These are phyloP conservation scores for Mystacides longicornis DNA, from an alignment of 2,888 invertebrate genomes.

Conservation along the genomic window DNA sequence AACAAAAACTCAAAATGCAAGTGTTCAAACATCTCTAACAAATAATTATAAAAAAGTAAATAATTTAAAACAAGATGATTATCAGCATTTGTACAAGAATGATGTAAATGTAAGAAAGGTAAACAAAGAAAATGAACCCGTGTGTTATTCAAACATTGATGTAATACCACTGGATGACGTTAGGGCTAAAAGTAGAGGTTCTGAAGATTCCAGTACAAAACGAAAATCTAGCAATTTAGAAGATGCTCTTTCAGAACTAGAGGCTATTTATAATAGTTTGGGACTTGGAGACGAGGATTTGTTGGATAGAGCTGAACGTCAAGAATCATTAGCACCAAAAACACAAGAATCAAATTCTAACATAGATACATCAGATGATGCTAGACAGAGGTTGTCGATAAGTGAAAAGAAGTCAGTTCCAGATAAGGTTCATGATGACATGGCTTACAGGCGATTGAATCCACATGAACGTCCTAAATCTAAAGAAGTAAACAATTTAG, in stretches of 20 bases:
- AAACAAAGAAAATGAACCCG: constrained; percentile 22
- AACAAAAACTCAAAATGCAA: constrained; percentile 2
- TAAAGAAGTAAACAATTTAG: constrained; percentile 37
- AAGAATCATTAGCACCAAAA: constrained; percentile 51
- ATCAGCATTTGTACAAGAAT: constrained; percentile 11
- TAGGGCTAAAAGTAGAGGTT: constrained; percentile 32
- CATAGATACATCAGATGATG: constrained; percentile 9
- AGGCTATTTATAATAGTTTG: constrained; percentile 85
- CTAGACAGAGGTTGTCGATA: constrained; percentile 9
- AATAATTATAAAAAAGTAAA: constrained; percentile 28
- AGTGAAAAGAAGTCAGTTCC: constrained; percentile 39
- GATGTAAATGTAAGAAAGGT: constrained; percentile 28
- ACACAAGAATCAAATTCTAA: constrained; percentile 18
- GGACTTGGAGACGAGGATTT: constrained; percentile 78
- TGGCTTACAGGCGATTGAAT: constrained; percentile 69
- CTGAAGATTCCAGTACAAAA: constrained; percentile 44
- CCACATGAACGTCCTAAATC: constrained; percentile 49
- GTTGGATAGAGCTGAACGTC: constrained; percentile 68
- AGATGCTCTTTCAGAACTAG: constrained; percentile 81
- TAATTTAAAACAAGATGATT: constrained; percentile 13
- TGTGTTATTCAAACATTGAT: constrained; percentile 25
- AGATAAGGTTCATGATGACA: constrained; percentile 67
- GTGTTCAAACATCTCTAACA: neutral
- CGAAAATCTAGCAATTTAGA: constrained; percentile 73
- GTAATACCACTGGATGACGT: constrained; percentile 27